Evolutionary conservation across 2,113 vertebrate genomes (phyloP), one percentile per base, ranked within the genome.

Genomic region (Helogale parvula): DNA sequence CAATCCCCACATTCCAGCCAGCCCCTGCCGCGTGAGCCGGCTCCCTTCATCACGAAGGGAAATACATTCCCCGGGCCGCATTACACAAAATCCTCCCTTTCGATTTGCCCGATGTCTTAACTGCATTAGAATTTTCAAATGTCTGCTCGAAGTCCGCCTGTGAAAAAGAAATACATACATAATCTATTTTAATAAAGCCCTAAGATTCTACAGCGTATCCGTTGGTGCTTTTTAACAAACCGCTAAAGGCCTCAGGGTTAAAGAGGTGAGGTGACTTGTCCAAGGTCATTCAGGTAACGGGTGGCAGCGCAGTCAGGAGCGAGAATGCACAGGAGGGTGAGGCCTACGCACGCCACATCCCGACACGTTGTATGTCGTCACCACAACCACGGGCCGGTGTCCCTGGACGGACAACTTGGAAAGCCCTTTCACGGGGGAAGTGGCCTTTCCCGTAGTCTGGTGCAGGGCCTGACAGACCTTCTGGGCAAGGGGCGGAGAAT

Each of bases 391-490:
- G 57, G 79, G 71, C 27, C 63, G 19, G 6, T 7, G 21, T 3
- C 15, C 74, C 47, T 10, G 21, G 47, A 69, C 41, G 6, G 29
- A 21, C 33, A 57, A n/a, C 25, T 4, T 19, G 38, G 33, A 10
- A 68, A 27, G 47, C 5, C 72, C 11, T 69, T n/a, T 14, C 5
- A 19, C 11, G 23, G 35, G 35, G 5, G 79, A 79, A 4, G 7
- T 23, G 74, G 13, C 35, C 2, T 1, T 31, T 6, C 1, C 41
- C 19, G 11, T 0, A 16, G n/a, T 17, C 57, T 33, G 12, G 57
- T 5, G 13, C n/a, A 33, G 57, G 17, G 17, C 50, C 2, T 33
- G 47, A 21, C 12, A 17, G 3, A 5, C 19, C 17, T 33, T 27
- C 50, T 17, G 4, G 54, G 16, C 9, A 23, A 29, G 60, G 33